phyloP scores from a whole-genome alignment of 23 tunicate species.

The Halocynthia roretzi region DNA sequence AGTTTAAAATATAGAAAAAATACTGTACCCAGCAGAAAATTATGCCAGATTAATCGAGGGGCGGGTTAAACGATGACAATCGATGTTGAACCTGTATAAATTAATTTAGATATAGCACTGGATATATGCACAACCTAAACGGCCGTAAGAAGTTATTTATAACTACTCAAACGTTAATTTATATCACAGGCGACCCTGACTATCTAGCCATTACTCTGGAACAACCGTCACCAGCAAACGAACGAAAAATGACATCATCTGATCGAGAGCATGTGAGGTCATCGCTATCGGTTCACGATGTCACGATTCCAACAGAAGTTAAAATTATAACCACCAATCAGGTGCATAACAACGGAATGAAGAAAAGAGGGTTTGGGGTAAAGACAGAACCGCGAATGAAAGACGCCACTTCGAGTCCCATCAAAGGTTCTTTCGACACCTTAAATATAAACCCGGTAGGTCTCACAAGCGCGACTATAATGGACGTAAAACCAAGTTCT shows the following conservation, averaged over 20 bases:
- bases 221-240: conserved; percentile 10
- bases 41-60: too few species aligned
- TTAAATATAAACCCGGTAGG: conserved; percentile 22
- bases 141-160: too few species aligned
- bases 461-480: conserved; percentile 7
- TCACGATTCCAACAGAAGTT: conserved; percentile 18
- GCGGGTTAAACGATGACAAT: too few species aligned
- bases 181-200: conserved; percentile 4
- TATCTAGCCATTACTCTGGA: conserved; percentile 20
- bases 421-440: conserved; percentile 3
- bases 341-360: neutral
- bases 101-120: too few species aligned
- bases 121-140: too few species aligned
- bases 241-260: neutral
- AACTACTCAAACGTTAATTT: too few species aligned
- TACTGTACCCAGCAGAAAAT: too few species aligned
- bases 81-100: too few species aligned
- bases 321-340: conserved; percentile 1
- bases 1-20: too few species aligned
- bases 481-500: neutral
- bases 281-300: conserved; percentile 23
- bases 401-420: neutral
- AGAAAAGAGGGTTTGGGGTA: neutral
- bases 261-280: neutral
- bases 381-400: conserved; percentile 5